Evolutionary conservation across 2,113 vertebrate genomes (phyloP).

Genomic region (Saguinus imperator): DNA sequence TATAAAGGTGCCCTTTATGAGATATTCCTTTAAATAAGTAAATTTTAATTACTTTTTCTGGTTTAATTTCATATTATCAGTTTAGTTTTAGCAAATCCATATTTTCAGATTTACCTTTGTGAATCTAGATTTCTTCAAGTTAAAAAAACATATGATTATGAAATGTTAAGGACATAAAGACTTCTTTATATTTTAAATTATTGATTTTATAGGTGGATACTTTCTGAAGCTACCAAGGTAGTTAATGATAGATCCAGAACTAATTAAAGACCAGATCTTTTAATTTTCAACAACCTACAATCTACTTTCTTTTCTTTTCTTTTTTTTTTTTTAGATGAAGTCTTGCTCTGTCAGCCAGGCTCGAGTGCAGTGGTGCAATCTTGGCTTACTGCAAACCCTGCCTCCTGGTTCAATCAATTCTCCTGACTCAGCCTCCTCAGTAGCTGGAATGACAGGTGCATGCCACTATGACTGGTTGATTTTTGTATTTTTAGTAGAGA

Average conservation of each 20-base stretch:
- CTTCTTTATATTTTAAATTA: too few relatives aligned
- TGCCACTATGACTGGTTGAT: too few relatives aligned
- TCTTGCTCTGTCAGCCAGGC: too few relatives aligned
- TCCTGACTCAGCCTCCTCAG: too few relatives aligned
- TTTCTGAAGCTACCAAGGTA: too few relatives aligned
- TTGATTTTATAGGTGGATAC: not conserved
- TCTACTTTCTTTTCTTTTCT: not conserved
- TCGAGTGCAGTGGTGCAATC: too few relatives aligned
- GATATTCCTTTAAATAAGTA: not conserved
- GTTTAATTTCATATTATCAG: not conserved
- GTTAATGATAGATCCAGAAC: not conserved
- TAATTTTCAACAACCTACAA: fast-evolving
- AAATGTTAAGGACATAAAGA: not conserved
- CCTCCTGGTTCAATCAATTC: too few relatives aligned
- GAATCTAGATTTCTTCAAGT: not conserved
- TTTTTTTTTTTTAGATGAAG: too few relatives aligned
- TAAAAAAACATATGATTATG: not conserved
- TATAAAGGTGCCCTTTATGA: not conserved
- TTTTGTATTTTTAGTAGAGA: too few relatives aligned
- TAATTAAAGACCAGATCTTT: not conserved
- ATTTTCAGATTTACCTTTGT: not conserved
- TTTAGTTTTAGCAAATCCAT: not conserved
- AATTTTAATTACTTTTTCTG: not conserved
- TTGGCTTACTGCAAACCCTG: too few relatives aligned
- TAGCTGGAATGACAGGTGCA: too few relatives aligned